Evolutionary conservation across 2,113 vertebrate genomes (phyloP).

Genomic region (Ochotona curzoniae): DNA sequence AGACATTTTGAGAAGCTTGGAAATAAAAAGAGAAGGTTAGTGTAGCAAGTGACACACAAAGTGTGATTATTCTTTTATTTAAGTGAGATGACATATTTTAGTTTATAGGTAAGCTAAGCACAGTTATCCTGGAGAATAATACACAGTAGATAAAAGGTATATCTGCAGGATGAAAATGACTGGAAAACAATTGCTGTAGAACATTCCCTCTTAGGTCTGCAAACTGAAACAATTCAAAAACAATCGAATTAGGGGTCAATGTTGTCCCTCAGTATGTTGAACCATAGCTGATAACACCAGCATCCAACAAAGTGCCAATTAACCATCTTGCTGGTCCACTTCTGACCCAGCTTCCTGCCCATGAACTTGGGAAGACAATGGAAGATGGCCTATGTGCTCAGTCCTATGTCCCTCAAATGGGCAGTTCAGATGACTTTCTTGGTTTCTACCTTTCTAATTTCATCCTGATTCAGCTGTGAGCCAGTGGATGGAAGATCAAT

Average conservation of each 20-base stretch:
- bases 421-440: no score
- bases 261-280: no score
- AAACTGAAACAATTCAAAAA: not conserved
- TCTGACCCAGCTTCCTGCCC: no score
- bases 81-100: not conserved
- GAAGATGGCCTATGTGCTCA: no score
- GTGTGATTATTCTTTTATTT: not conserved
- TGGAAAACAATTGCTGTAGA: not conserved
- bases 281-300: no score
- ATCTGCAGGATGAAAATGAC: not conserved
- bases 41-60: not conserved
- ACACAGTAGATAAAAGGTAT: not conserved
- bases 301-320: no score
- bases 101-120: not conserved
- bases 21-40: not conserved
- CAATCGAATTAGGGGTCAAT: not conserved
- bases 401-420: no score
- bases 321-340: no score
- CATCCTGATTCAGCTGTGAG: no score
- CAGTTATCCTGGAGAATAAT: not conserved
- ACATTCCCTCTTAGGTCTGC: not conserved
- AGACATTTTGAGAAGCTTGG: slow-evolving; percentile 1
- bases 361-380: no score
- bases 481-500: no score
- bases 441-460: no score